phyloP scores from a whole-genome alignment of 2,888 invertebrate species.

The Drosophila cyrtoloma region DNA sequence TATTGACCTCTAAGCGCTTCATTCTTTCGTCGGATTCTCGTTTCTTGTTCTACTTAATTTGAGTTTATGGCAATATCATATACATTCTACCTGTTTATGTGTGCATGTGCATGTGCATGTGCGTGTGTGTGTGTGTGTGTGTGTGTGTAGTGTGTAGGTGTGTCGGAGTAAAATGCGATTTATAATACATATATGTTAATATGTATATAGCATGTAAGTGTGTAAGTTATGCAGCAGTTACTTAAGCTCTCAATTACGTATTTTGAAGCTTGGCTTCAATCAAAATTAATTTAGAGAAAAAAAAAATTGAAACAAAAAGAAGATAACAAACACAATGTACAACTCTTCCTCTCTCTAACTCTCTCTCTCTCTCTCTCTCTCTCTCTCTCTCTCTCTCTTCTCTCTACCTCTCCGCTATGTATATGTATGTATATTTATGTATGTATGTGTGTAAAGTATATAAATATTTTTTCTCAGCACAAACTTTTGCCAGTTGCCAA shows the following conservation, averaged over 20 bases:
- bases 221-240: constrained; percentile 52
- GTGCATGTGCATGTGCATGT: not conserved
- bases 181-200: constrained; percentile 44
- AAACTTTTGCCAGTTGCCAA: constrained; percentile 62
- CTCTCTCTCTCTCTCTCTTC: not conserved
- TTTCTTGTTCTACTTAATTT: constrained; percentile 55
- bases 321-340: constrained; percentile 40
- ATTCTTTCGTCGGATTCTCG: constrained; percentile 15
- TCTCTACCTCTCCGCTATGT: constrained; percentile 8
- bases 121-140: constrained; percentile 19
- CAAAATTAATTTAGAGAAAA: constrained; percentile 67
- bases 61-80: constrained; percentile 60
- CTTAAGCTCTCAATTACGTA: constrained; percentile 74
- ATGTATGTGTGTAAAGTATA: constrained; percentile 14
- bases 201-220: constrained; percentile 33
- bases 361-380: not conserved
- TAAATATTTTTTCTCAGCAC: constrained; percentile 34
- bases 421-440: constrained; percentile 5
- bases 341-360: constrained; percentile 1
- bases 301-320: constrained; percentile 11
- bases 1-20: constrained; percentile 30
- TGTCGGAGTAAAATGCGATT: constrained; percentile 48
- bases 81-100: constrained; percentile 19
- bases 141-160: constrained; percentile 26
- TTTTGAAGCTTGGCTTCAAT: constrained; percentile 72